Percentiles rank a stretch among this genome's conserved stretches.
Conservation (phyloP, 2,797 vertebrate genomes). For the Malacoctenus gilli region DNA sequence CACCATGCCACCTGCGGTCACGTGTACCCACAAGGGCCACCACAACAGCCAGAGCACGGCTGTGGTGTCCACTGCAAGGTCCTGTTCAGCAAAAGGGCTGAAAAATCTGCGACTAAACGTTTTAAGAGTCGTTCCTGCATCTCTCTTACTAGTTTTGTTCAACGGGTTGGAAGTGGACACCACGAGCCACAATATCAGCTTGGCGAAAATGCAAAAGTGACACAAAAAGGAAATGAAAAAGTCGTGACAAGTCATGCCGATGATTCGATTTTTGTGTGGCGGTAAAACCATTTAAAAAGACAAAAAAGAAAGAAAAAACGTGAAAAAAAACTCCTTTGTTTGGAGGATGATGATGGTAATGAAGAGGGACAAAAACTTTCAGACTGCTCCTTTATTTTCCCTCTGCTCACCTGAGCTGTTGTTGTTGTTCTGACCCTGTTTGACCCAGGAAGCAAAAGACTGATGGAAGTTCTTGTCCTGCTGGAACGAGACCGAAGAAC, state of each 20-base stretch:
- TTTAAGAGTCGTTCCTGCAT: background rate
- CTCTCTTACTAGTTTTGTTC: constrained; percentile 1
- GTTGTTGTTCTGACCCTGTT: constrained; percentile 94
- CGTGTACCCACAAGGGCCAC: constrained; percentile 38
- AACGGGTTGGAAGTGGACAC: constrained; percentile 57
- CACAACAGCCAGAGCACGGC: constrained; percentile 50
- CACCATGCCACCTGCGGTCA: constrained; percentile 74
- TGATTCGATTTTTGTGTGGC: no score
- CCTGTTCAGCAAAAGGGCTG: background rate
- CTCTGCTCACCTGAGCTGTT: constrained; percentile 81
- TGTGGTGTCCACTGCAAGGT: constrained; percentile 67
- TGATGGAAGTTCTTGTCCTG: constrained; percentile 98
- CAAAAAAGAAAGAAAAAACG: background rate
- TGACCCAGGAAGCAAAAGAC: constrained; percentile 97
- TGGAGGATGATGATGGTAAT: no score
- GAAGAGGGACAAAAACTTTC: background rate
- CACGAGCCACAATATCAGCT: constrained; percentile 36
- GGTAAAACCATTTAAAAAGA: no score
- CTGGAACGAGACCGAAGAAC: constrained; percentile 92
- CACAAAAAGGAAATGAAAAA: background rate
- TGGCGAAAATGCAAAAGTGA: constrained; percentile 5
- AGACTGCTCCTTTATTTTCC: no score
- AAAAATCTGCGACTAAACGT: background rate
- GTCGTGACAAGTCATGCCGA: constrained; percentile 2
- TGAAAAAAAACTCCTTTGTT: no score